A percentile compares a stretch with the other conserved stretches of the same genome.
Evolutionary conservation across 2,113 vertebrate species (phyloP).

Genomic region (Terrapene triunguis): DNA sequence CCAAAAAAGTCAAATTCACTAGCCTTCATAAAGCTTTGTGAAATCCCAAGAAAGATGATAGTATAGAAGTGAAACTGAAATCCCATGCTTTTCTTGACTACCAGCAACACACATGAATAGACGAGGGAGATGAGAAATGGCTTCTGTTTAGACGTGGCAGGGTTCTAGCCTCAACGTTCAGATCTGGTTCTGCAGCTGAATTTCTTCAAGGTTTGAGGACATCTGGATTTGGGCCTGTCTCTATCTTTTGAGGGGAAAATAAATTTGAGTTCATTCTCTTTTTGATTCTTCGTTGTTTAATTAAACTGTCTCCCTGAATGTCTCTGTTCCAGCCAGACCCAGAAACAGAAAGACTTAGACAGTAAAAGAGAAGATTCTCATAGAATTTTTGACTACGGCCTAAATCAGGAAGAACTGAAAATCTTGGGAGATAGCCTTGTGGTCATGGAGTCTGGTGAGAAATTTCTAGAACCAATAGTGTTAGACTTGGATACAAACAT

Average conservation of each 20-base stretch:
- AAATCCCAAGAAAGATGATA: not conserved
- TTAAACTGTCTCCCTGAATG: not conserved
- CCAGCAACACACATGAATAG: not conserved
- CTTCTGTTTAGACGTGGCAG: not conserved
- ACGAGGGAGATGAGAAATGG: not conserved
- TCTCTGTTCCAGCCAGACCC: not conserved
- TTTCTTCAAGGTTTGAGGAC: not conserved
- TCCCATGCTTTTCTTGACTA: accelerated
- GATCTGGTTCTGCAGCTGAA: not conserved
- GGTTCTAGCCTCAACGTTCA: not conserved
- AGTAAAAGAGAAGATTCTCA: not conserved
- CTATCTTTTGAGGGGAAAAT: not conserved
- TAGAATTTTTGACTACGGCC: not conserved
- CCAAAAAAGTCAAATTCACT: accelerated
- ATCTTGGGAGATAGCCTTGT: not conserved
- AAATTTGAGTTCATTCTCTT: not conserved
- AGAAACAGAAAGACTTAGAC: not conserved
- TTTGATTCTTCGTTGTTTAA: not conserved
- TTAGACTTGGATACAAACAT: not conserved
- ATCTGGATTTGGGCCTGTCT: not conserved
- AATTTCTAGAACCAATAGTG: not conserved
- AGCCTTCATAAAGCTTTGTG: not conserved
- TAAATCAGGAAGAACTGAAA: not conserved
- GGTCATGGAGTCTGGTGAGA: not conserved
- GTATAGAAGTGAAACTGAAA: not conserved